Evolutionary conservation across 2,113 vertebrate genomes (phyloP), one percentile per base, ranked within the genome.

Genomic region (Corythaeola cristata): DNA sequence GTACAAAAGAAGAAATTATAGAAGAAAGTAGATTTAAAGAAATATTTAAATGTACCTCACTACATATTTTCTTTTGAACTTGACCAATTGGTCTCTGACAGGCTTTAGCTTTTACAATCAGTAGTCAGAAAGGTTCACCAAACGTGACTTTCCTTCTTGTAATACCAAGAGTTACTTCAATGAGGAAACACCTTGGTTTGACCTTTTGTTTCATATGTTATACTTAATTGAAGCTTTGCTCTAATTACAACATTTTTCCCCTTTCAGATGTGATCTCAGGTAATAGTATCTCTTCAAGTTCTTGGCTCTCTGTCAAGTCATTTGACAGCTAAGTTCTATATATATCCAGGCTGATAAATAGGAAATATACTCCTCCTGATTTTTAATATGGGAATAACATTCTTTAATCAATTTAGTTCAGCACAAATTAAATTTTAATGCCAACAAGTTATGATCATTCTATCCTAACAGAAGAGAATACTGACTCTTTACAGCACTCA

Each of bases 121-220:
- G 53, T 44, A 81, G n/a, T 35, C 75, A 84, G 71, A 44, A 86
- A 56, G 7, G 12, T 60, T 84, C 76, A 71, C 50, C 2, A 6
- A 45, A 89, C 88, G 20, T 63, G 13, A 78, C 66, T 83, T 85
- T 53, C 45, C 74, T 92, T 81, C 88, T 81, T 94, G 14, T 69
- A 69, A 18, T 47, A 67, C 19, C 32, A 78, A 73, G 28, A 81
- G 23, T 39, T 92, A 32, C 32, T 91, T 91, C 37, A 27, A 7
- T 60, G 83, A 90, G 41, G 35, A 15, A 96, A 56, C 52, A 86
- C 64, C 76, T 96, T 92, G 32, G 4, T 55, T 96, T 92, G 56
- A 91, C 84, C 81, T 97, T 94, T 92, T 81, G 26, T 88, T 97
- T 91, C 45, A 52, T 79, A n/a, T 44, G 45, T 19, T 90, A 47